A percentile compares a stretch with the other conserved stretches of the same genome.
phyloP scores from a whole-genome alignment of 2,797 vertebrate genomes.

The Typhlichthys subterraneus region DNA sequence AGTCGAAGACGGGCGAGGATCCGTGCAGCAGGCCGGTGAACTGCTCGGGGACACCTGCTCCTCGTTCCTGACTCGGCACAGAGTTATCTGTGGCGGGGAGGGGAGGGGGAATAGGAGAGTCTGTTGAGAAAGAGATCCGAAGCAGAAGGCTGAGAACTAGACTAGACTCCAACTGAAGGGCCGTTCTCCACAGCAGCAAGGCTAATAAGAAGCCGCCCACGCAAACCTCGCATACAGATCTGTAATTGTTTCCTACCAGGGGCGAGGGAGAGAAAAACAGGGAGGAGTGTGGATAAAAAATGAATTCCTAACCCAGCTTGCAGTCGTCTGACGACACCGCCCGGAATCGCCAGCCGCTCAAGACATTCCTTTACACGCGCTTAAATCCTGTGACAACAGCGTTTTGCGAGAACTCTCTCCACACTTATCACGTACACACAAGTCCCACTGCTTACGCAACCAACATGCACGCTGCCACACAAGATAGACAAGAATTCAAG shows the following conservation, averaged over 20 bases:
- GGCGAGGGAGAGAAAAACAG: slow-evolving; percentile 51
- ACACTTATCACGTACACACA: no score
- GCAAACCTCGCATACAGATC: slow-evolving; percentile 83
- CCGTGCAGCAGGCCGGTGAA: slow-evolving; percentile 97
- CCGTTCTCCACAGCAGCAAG: slow-evolving; percentile 47
- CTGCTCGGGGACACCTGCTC: slow-evolving; percentile 87
- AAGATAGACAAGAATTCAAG: background rate
- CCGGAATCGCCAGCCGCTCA: slow-evolving; percentile 42
- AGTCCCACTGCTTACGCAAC: no score
- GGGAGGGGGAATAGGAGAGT: slow-evolving; percentile 54
- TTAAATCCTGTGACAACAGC: slow-evolving; percentile 10
- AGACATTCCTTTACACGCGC: slow-evolving; percentile 21
- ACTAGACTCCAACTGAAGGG: slow-evolving; percentile 52
- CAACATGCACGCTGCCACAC: slow-evolving; percentile 5
- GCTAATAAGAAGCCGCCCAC: slow-evolving; percentile 78
- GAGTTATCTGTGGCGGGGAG: slow-evolving; percentile 72
- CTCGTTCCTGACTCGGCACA: slow-evolving; percentile 78
- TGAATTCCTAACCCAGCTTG: slow-evolving; percentile 82
- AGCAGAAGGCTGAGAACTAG: slow-evolving; percentile 39
- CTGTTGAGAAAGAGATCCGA: slow-evolving; percentile 53
- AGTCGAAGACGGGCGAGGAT: slow-evolving; percentile 93
- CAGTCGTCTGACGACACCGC: slow-evolving; percentile 59
- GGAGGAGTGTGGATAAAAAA: slow-evolving; percentile 51
- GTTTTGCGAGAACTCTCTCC: no score
- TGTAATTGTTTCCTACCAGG: slow-evolving; percentile 82